Conservation (phyloP, 2,888 invertebrate species). For the Tiliacea citrago region DNA sequence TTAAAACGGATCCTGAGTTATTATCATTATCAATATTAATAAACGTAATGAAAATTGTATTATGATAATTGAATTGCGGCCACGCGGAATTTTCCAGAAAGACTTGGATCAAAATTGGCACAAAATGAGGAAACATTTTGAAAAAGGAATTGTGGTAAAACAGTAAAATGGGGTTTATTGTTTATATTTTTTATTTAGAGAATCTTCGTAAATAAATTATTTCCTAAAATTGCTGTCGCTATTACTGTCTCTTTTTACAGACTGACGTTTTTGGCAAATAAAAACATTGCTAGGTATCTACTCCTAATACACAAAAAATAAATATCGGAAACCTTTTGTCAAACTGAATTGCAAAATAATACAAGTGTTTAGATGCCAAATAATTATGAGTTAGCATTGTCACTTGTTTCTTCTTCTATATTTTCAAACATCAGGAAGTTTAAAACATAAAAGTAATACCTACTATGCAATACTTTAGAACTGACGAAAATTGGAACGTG, state of each 20-base stretch:
- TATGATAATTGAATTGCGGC: not conserved
- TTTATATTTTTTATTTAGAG: not conserved
- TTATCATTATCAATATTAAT: too few species aligned
- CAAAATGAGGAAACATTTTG: not conserved
- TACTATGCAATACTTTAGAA: not conserved
- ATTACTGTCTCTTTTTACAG: not conserved
- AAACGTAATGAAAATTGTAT: not conserved
- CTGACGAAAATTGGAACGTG: constrained; percentile 47
- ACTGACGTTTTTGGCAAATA: not conserved
- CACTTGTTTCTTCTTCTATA: not conserved
- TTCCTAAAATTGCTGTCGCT: not conserved
- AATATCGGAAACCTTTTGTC: not conserved
- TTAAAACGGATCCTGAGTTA: not conserved
- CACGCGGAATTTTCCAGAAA: not conserved
- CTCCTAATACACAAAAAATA: not conserved
- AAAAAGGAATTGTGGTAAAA: not conserved
- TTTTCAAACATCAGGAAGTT: not conserved
- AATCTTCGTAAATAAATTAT: not conserved
- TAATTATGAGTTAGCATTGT: not conserved
- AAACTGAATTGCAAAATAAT: not conserved
- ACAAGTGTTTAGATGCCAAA: not conserved
- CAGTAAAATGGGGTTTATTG: not conserved
- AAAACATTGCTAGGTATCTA: not conserved
- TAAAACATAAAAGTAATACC: constrained; percentile 12
- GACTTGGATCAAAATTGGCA: not conserved